phyloP scores from a whole-genome alignment of 2,797 vertebrate species.

The Notolabrus celidotus region DNA sequence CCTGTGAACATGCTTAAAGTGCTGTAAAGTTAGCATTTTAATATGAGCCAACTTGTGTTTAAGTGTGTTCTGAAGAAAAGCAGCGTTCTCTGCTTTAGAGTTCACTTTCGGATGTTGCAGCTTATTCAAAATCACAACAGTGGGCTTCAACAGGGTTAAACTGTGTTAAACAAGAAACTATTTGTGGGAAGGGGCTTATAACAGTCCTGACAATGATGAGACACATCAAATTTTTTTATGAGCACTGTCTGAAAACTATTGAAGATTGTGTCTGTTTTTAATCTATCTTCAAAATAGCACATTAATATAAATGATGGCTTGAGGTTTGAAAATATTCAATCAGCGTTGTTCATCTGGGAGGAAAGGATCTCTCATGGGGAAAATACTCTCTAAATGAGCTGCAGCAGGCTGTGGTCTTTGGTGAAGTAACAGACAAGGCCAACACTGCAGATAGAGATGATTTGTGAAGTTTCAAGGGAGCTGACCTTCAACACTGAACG shows the following conservation, averaged over 20 bases:
- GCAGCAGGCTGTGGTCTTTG: constrained; percentile 31
- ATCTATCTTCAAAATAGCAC: not conserved
- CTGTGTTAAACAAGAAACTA: no score
- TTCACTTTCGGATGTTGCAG: no score
- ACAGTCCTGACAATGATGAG: no score
- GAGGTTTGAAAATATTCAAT: not conserved
- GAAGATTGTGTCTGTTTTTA: not conserved
- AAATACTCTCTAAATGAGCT: constrained; percentile 22
- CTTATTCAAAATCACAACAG: no score
- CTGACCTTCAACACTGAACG: constrained; percentile 61
- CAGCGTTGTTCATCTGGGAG: not conserved
- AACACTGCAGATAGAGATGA: constrained; percentile 50
- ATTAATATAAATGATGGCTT: not conserved
- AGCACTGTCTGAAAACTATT: not conserved
- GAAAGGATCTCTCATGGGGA: not conserved
- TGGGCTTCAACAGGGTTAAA: no score
- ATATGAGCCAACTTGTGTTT: no score
- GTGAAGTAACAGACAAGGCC: constrained; percentile 55
- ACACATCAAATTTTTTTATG: no score
- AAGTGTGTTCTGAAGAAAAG: no score
- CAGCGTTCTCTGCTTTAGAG: no score
- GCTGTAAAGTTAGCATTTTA: no score
- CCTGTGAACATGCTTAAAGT: no score
- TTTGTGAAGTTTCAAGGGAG: constrained; percentile 65
- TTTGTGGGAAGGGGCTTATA: no score